phyloP scores from a whole-genome alignment of 1,140 invertebrate genomes.

The Caenorhabditis brenneri region DNA sequence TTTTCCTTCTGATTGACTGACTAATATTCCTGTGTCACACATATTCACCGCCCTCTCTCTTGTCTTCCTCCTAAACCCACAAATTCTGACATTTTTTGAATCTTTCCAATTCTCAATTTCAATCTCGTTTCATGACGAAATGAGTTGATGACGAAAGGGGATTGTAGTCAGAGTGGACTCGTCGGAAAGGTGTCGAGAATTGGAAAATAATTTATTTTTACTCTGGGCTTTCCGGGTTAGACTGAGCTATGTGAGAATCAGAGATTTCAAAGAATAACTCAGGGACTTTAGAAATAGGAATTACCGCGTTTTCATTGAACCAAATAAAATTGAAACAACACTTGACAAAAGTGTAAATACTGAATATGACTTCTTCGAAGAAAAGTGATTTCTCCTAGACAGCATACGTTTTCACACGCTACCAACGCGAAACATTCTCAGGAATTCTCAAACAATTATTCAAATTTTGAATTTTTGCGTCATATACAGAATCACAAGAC shows the following conservation, averaged over 20 bases:
- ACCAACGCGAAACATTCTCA: too few relatives aligned
- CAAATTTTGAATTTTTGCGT: neutral
- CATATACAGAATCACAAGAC: neutral
- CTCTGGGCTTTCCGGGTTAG: neutral
- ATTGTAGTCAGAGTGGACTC: conserved; percentile 4
- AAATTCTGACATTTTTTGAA: neutral
- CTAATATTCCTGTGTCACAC: too few relatives aligned
- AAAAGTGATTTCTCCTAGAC: too few relatives aligned
- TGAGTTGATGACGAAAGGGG: neutral
- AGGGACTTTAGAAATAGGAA: neutral
- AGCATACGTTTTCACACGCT: too few relatives aligned
- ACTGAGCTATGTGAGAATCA: neutral
- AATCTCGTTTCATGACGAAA: neutral
- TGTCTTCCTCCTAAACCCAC: neutral
- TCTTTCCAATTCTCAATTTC: neutral
- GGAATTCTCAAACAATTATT: too few relatives aligned
- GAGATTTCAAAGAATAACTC: neutral
- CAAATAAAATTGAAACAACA: too few relatives aligned
- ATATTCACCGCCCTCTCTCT: neutral
- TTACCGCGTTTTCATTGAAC: too few relatives aligned
- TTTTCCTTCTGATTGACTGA: neutral
- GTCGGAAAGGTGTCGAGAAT: too few relatives aligned
- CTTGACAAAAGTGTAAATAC: too few relatives aligned
- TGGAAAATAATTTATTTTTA: neutral
- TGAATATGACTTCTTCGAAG: too few relatives aligned